Percentiles rank a stretch among this genome's conserved stretches.
Conservation (phyloP, 2,797 vertebrate species). For the Periophthalmus magnuspinnatus region DNA sequence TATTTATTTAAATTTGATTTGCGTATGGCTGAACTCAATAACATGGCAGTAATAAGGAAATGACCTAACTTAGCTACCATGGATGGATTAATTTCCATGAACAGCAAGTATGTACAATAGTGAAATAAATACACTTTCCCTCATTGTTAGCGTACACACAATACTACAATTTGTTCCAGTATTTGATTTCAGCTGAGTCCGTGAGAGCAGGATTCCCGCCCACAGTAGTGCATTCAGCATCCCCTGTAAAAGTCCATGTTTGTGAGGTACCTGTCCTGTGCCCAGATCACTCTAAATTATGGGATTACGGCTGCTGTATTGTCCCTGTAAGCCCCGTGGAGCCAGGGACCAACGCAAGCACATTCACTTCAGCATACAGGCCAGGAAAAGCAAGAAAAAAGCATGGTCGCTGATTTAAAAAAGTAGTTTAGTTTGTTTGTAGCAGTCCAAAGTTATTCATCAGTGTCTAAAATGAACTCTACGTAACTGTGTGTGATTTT, state of each 20-base stretch:
- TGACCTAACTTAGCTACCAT: neutral
- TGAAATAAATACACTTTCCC: slow-evolving; percentile 8
- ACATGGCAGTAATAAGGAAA: neutral
- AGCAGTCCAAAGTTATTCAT: no score
- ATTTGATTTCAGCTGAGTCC: neutral
- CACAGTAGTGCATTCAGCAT: neutral
- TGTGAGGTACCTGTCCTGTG: slow-evolving; percentile 9
- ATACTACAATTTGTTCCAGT: slow-evolving; percentile 12
- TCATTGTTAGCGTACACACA: neutral
- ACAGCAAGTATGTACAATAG: neutral
- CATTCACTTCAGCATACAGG: slow-evolving; percentile 3
- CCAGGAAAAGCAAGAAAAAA: slow-evolving; percentile 11
- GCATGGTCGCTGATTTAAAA: neutral
- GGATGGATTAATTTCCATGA: neutral
- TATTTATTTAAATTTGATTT: no score
- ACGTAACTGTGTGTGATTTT: no score
- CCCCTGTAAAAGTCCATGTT: neutral
- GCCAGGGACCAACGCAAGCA: slow-evolving; percentile 17
- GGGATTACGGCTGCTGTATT: slow-evolving; percentile 33
- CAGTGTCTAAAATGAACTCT: no score
- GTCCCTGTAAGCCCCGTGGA: slow-evolving; percentile 27
- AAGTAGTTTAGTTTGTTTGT: no score
- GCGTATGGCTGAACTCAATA: neutral
- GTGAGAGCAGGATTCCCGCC: neutral
- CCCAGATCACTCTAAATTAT: slow-evolving; percentile 41